Conservation (phyloP, 2,113 vertebrate genomes). For the Callipepla squamata region DNA sequence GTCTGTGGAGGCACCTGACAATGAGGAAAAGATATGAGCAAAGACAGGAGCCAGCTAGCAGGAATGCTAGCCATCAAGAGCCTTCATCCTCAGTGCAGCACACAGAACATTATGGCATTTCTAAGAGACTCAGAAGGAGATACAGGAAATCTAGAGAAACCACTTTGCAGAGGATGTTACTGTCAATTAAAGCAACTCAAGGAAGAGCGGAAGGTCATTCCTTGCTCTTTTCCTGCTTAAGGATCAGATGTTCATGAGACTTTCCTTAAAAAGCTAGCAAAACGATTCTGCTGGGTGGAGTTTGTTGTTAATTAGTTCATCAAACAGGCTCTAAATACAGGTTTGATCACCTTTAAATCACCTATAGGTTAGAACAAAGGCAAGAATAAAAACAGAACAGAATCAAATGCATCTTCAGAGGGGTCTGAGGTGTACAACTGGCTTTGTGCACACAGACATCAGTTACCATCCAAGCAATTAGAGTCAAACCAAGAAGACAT, state of each 20-base stretch:
- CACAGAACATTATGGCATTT: background rate
- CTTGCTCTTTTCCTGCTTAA: background rate
- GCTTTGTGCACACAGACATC: background rate
- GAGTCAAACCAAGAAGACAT: background rate
- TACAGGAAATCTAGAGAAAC: background rate
- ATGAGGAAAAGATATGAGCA: fast-evolving
- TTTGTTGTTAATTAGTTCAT: background rate
- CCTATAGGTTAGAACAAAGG: background rate
- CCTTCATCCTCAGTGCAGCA: background rate
- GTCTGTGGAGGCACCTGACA: background rate
- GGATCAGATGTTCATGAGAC: background rate
- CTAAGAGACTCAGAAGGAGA: background rate
- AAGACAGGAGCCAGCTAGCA: background rate
- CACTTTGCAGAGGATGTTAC: background rate
- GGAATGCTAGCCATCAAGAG: background rate
- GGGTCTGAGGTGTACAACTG: background rate
- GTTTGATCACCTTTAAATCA: background rate
- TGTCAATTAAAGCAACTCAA: background rate
- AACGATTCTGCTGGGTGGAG: background rate
- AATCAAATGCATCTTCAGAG: background rate
- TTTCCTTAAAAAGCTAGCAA: background rate
- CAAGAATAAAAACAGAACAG: background rate
- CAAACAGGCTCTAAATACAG: background rate
- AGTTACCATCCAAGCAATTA: background rate
- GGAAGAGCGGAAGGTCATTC: background rate